Evolutionary conservation across 2,797 vertebrate genomes (phyloP), one percentile per base, ranked within the genome.

Genomic region (Chelidonichthys spinosus): DNA sequence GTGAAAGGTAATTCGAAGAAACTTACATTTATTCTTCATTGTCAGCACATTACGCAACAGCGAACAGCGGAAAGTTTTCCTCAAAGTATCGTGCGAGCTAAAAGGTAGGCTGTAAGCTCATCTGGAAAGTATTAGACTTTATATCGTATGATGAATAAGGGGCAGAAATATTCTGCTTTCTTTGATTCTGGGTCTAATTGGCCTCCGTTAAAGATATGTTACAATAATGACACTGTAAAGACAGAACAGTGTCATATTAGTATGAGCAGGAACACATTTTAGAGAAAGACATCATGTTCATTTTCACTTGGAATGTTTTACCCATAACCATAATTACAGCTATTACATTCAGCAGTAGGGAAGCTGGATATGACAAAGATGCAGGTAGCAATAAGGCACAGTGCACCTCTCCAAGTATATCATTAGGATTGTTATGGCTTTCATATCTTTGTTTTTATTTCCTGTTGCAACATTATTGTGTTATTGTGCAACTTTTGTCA

Each of bases 311-410:
- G 70, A 79, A 72, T 59, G 77, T 74, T 37, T 69, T 73, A 55
- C 36, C 63, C 9, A 37, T 76, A 72, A 79, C 82, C 47, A 74
- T 84, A 82, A 90, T 85, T 83, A 65, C 39, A 56, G 80, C 52
- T 37, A 76, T 85, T 84, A 86, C 65, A 52, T 49, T 25, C 25
- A 25, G 25, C 77, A 78, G 77, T 62, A 58, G 60, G 55, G 65
- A 33, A 18, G 37, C 56, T 56, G 56, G n/a, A 67, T 43, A 13
- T 75, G 67, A 70, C 49, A n/a, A 55, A 68, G 46, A 72, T 69
- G 62, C 65, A 73, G n/a, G 43, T 13, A 56, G 10, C 65, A 78
- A 64, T 36, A 78, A 69, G 44, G 47, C 43, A 55, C 7, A 25
- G 17, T 49, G 72, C 58, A 69, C 11, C 40, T 25, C 25, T 25